These are phyloP conservation scores for Lasioglossum malachurum DNA, from an alignment of 2,888 invertebrate genomes.

Conservation along the genomic window DNA sequence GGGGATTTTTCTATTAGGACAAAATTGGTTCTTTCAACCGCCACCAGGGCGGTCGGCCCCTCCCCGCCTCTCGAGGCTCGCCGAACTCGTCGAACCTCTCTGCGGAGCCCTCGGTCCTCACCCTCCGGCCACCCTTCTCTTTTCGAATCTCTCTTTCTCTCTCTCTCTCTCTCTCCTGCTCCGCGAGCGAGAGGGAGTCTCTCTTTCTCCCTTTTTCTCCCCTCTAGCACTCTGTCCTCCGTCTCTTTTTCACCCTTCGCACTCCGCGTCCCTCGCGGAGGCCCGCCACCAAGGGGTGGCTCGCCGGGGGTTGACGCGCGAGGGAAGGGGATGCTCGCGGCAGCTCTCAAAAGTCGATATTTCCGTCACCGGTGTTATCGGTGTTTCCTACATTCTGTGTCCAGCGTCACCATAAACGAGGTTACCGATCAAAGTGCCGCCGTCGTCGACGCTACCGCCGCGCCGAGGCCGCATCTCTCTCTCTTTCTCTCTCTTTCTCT, in stretches of 20 bases:
- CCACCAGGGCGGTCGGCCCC: slow-evolving; percentile 80
- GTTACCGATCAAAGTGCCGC: slow-evolving; percentile 82
- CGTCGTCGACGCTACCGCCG: slow-evolving; percentile 45
- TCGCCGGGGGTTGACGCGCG: slow-evolving; percentile 72
- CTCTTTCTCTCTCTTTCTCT: background rate
- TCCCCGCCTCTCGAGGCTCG: slow-evolving; percentile 58
- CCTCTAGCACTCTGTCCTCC: slow-evolving; percentile 39
- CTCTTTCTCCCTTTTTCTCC: slow-evolving; percentile 23
- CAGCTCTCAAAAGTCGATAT: slow-evolving; percentile 83
- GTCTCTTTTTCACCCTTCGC: slow-evolving; percentile 28
- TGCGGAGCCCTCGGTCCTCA: slow-evolving; percentile 48
- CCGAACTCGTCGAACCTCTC: slow-evolving; percentile 68
- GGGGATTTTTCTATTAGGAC: slow-evolving; percentile 85
- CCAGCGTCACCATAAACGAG: slow-evolving; percentile 81
- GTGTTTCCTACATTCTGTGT: slow-evolving; percentile 81
- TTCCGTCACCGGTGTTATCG: slow-evolving; percentile 84
- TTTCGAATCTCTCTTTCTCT: slow-evolving; percentile 35
- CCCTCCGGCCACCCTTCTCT: slow-evolving; percentile 32
- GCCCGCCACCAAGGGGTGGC: slow-evolving; percentile 67
- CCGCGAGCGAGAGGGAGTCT: background rate
- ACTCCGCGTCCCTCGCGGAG: slow-evolving; percentile 61
- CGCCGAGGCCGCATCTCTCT: slow-evolving; percentile 14
- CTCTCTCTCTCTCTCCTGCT: slow-evolving; percentile 16
- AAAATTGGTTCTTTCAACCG: slow-evolving; percentile 85
- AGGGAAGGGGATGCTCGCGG: slow-evolving; percentile 71